Base-by-base conservation (phyloP, 2,888 invertebrate species). In the Baccha elongata region DNA sequence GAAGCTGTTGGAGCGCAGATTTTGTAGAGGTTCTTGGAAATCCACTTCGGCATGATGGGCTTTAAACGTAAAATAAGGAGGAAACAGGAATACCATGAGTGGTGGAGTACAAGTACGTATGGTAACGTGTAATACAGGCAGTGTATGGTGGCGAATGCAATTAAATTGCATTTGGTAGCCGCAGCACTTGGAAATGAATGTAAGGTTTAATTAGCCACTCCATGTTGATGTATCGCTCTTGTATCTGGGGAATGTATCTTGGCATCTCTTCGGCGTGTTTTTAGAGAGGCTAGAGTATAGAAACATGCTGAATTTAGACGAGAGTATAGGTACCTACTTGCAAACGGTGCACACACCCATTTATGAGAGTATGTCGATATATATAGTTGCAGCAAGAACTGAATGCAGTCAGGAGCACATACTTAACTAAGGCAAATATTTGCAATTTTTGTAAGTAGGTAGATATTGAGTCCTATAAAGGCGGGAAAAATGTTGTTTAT, bases 141-240 rank as follows among this genome's bases (percentile, higher is more conserved):
- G 83, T 83, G 76, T 75, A 48, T 83, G 72, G 71, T 83, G 78
- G 83, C 78, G 62, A 78, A 83, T 83, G 83, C 78, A 83, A 83
- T 83, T 83, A 83, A 83, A 83, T 83, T 72, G 68, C 83, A 83
- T 83, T 78, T 78, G 83, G 83, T 83, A 83, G 83, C 83, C 72
- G 58, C 40, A 60, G 44, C 60, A 83, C 83, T 83, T 73, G 78
- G 78, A 78, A 60, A 78, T 76, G 72, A 76, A 76, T 83, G 83
- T 83, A 78, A 78, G 78, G 68, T 83, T 83, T 83, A 83, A 83
- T 83, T 83, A 83, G 83, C 76, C 78, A 72, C 55, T 78, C 83
- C 83, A 83, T 83, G 83, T 83, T 83, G 83, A 83, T 83, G 83
- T 83, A 83, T 83, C 72, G 78, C 55, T 68, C 83, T 53, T 68